Evolutionary conservation across 2,888 invertebrate genomes (phyloP).

Genomic region (Thereva nobilitata): DNA sequence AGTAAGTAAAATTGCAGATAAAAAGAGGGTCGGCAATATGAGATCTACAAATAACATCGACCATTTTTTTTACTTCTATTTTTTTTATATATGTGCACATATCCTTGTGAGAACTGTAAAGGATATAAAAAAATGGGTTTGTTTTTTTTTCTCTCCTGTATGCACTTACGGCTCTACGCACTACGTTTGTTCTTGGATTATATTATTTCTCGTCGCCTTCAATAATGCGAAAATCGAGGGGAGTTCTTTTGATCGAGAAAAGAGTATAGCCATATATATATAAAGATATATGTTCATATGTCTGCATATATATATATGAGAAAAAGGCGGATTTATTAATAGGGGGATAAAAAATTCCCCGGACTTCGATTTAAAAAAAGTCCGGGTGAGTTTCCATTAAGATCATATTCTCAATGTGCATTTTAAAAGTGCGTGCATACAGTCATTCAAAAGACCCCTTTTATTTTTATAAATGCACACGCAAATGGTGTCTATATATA

Average conservation of each 20-base stretch:
- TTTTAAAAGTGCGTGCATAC: too few relatives aligned
- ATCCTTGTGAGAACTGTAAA: slow-evolving; percentile 1
- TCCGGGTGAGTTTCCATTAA: too few relatives aligned
- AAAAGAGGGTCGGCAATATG: slow-evolving; percentile 28
- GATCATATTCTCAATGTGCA: too few relatives aligned
- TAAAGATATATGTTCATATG: slow-evolving; percentile 21
- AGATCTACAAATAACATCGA: slow-evolving; percentile 33
- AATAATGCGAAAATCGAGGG: slow-evolving; percentile 30
- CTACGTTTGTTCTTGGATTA: slow-evolving; percentile 26
- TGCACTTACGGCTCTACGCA: slow-evolving; percentile 9
- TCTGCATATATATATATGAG: slow-evolving; percentile 17
- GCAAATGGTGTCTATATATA: too few relatives aligned
- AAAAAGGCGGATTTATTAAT: not conserved
- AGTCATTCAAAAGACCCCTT: too few relatives aligned
- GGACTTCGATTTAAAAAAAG: too few relatives aligned
- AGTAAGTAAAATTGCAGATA: slow-evolving; percentile 18
- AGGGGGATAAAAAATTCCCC: too few relatives aligned
- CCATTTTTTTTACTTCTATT: slow-evolving; percentile 30
- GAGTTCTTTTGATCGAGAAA: slow-evolving; percentile 1
- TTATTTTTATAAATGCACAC: too few relatives aligned
- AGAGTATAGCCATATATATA: too few relatives aligned
- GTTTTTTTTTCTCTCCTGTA: slow-evolving; percentile 6
- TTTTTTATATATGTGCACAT: slow-evolving; percentile 28
- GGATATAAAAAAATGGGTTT: too few relatives aligned
- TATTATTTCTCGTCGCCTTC: slow-evolving; percentile 34